Evolutionary conservation across 2,888 invertebrate genomes (phyloP), one percentile per base, ranked within the genome.

Genomic region (Flexamia atlantica): DNA sequence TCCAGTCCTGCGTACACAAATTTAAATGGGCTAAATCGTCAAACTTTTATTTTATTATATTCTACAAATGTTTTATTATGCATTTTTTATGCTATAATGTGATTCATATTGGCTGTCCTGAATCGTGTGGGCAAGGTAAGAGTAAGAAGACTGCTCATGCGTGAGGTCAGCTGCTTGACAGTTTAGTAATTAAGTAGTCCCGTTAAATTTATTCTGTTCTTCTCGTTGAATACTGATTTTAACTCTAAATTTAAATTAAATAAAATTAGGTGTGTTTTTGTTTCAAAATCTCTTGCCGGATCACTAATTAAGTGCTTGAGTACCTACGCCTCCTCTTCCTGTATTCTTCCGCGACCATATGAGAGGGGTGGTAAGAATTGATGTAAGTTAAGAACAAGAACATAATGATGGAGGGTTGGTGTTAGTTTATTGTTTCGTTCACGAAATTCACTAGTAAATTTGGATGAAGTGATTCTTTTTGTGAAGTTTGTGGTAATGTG

Each of bases 271-370:
- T 23, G 23, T 23, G 3, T 57, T 23, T 57, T 57, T 36, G 9
- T 36, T 36, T 36, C 9, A 23, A 57, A 57, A 2, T 7, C 17
- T 7, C 17, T 23, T n/a, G 23, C 57, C 23, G 20, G 57, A 7
- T 23, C 3, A 23, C 23, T 20, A 4, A 57, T 20, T 3, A 57
- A 57, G 0, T 9, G 20, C 9, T 36, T 46, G 72, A 83, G 68
- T 84, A 70, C 81, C 60, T 79, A 60, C 20, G 0, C 4, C 23
- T 72, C 10, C 85, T 86, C 0, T 23, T 82, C 74, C 20, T 81
- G 50, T 40, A 80, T 82, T 85, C 87, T 84, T 86, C 84, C 86
- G 86, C 86, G 82, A 82, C 82, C 74, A 81, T 82, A 74, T 81
- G 72, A 74, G 82, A 53, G 74, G 81, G 60, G 64, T 68, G 81